Evolutionary conservation across 1,140 invertebrate species (phyloP), one percentile per base, ranked within the genome.

Genomic region (Araneus ventricosus): DNA sequence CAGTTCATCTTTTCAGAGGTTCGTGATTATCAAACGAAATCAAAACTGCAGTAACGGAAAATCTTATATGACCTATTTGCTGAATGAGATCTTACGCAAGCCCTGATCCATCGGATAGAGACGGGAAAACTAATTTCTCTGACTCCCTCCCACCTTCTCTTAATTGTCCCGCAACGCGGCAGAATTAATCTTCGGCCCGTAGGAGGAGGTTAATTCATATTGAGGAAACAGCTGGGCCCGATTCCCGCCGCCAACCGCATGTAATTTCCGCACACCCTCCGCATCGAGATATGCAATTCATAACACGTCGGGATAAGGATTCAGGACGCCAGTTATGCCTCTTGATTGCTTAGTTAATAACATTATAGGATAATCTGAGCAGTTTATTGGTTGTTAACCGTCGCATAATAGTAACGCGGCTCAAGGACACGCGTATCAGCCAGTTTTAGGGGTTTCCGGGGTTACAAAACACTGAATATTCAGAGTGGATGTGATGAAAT

Each of bases 201-300:
- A 27, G 63, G 14, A 30, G 70, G 17, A 75, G 45, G 45, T 52
- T 52, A 52, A 52, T 52, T 14, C 45, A 52, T 75, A 37, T 34
- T 20, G 70, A 37, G 70, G 70, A 75, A 75, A 75, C 70, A 75
- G 70, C 70, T 75, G 70, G 0, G 70, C 70, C 14, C 70, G 70
- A 75, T 75, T 75, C 70, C 30, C 30, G 70, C 70, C 70, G 24
- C 70, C 30, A 37, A 75, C 70, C 30, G 70, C 70, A 34, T 75
- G 70, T 37, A 75, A 75, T 75, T 75, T 75, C 70, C 70, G 70
- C 70, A 34, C 14, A 75, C 8, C 22, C 30, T 14, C 30, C 30
- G 70, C 27, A 37, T 75, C 63, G 14, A 67, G 63, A 67, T 67
- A n/a, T 27, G 24, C 63, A 67, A n/a, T 67, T 27, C 63, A 67